Base-by-base conservation (phyloP, 2,888 invertebrate genomes). In the Marasmarcha lunaedactyla region DNA sequence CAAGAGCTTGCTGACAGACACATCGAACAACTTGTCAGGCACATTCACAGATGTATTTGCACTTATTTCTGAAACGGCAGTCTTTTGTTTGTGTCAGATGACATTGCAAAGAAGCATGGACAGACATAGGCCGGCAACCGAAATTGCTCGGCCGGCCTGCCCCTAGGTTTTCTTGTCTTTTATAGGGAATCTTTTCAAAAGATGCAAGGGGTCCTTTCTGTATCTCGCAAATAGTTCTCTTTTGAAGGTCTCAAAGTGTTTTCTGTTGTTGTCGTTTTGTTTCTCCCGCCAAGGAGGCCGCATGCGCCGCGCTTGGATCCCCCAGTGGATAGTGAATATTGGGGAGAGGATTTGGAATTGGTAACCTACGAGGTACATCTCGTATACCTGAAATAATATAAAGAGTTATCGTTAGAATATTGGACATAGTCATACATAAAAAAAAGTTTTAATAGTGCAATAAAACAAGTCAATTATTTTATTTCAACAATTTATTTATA, bases 281-380 rank as follows among this genome's bases (percentile, higher is more conserved):
- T 91, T 89, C 65, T 94, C 94, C 34, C 95, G 84, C 94, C 94
- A 95, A 1, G 90, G 87, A 0, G 94, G 94, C 14, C 94, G 85
- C 33, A 88, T 87, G 54, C 90, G 87, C 42, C 92, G 89, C 20
- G 89, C 89, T 63, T 95, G 94, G 2, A 95, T 76, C 0, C 95
- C 95, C 93, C 95, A 94, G 62, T 95, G 95, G 38, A 92, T 92
- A 0, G 94, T 94, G 74, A 95, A 95, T 36, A 93, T 89, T 0
- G 95, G 95, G 0, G 95, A 92, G 9, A 95, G 85, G 0, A 96
- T 95, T 56, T 89, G 87, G 76, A 95, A 95, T 63, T 92, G 90
- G 76, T 93, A 95, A 5, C 95, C 94, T 35, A 93, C 90, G 20
- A 95, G 88, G 63, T 89, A 93, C 92, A 95, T 95, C 79, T 96